phyloP scores from a whole-genome alignment of 2,797 vertebrate species.

The Zalophus californianus region DNA sequence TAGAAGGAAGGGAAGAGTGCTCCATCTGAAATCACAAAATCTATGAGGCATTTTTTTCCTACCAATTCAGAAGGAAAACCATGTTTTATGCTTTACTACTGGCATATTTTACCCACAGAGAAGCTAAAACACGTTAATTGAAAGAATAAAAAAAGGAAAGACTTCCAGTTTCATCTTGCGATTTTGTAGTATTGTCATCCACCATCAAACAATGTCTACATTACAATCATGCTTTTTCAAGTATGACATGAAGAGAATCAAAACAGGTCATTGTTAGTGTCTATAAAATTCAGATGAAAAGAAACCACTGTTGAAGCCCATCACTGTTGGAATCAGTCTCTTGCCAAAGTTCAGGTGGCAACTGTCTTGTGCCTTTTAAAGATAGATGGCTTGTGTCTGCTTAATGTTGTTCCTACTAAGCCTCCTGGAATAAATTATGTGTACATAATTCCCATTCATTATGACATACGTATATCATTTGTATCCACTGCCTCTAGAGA shows the following conservation, averaged over 20 bases:
- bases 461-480: not conserved
- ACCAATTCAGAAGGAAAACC: not conserved
- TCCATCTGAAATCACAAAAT: not conserved
- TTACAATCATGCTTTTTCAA: not conserved
- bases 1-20: not conserved
- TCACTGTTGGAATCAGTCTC: not conserved
- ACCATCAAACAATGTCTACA: not conserved
- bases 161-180: not conserved
- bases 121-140: not conserved
- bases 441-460: not conserved
- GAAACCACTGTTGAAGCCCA: not conserved
- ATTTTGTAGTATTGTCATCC: not conserved
- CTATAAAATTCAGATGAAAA: not conserved
- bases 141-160: not conserved
- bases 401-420: not conserved
- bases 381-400: not conserved
- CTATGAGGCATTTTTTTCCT: not conserved
- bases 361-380: not conserved
- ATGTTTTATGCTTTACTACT: not conserved
- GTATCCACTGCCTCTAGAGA: not conserved
- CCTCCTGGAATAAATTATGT: not conserved
- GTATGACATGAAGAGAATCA: not conserved
- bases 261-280: not conserved
- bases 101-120: constrained; percentile 11
- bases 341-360: not conserved